A percentile compares a stretch with the other conserved stretches of the same genome.
These are phyloP conservation scores for Tetragnatha versicolor DNA, from an alignment of 1,140 invertebrate genomes.

Conservation along the genomic window DNA sequence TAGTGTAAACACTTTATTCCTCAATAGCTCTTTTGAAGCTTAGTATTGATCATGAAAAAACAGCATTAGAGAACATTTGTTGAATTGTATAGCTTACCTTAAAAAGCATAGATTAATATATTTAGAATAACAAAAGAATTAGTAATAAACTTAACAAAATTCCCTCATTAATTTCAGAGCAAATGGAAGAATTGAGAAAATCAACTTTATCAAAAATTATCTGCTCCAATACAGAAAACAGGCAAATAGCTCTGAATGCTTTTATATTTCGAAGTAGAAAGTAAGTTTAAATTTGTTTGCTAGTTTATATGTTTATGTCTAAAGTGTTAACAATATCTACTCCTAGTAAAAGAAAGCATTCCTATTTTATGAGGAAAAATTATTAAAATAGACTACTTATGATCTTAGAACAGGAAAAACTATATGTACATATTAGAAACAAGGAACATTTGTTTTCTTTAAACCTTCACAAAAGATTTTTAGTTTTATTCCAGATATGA, in stretches of 20 bases:
- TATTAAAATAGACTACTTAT: not conserved
- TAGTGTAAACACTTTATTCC: too few relatives aligned
- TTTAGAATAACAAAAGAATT: too few relatives aligned
- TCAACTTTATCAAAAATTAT: conserved; percentile 4
- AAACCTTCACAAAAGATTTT: too few relatives aligned
- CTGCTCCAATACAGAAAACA: not conserved
- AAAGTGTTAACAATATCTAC: too few relatives aligned
- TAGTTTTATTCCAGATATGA: too few relatives aligned
- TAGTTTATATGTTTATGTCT: not conserved
- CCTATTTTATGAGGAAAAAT: too few relatives aligned
- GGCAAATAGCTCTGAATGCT: conserved; percentile 4
- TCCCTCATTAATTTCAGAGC: not conserved
- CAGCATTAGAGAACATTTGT: too few relatives aligned
- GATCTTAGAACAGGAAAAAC: not conserved
- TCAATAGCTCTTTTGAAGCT: too few relatives aligned
- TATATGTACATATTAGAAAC: not conserved
- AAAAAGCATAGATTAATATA: too few relatives aligned
- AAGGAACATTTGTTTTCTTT: not conserved
- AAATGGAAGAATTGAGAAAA: conserved; percentile 14
- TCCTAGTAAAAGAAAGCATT: too few relatives aligned
- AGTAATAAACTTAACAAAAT: not conserved
- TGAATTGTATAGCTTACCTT: too few relatives aligned
- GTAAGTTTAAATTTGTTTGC: not conserved
- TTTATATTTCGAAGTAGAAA: conserved; percentile 5
- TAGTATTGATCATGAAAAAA: too few relatives aligned